Base-by-base conservation (phyloP, 1,140 invertebrate genomes). In the Muscidifurax raptorellus region DNA sequence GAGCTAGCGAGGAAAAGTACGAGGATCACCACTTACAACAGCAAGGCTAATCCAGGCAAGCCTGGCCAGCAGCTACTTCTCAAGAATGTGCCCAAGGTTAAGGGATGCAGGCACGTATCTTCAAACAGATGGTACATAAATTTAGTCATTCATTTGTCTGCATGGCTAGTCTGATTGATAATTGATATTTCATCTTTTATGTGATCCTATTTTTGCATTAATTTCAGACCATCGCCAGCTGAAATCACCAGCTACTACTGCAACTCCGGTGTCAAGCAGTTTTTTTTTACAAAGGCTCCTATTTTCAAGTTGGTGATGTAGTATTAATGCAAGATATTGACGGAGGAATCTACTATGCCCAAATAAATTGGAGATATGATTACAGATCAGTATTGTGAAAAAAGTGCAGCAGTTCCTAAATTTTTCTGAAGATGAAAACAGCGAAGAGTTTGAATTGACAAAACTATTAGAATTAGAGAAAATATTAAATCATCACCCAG, bases 371-470 rank as follows among this genome's bases (percentile, higher is more conserved):
- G 96, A 87, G 97, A 97, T 1, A 95, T 99, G 79, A 93, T 98
- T 28, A 97, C 97, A 15, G 98, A 99, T 91, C 97, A 98, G 89
- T 98, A 97, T 92, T 98, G 97, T 90, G 97, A 98, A 90, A 98
- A 98, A 92, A 98, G 97, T 93, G 97, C 97, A 9, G 96, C 97
- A 10, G 94, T 99, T 22, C 97, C 97, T 0, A n/a, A n/a, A n/a
- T n/a, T n/a, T n/a, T n/a, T n/a, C n/a, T n/a, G n/a, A 91, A n/a
- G 91, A 92, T 64, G 92, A 92, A 74, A 89, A 25, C 12, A 89
- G 85, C 36, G 90, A 92, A 27, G 90, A 92, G 76, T 87, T 89
- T 67, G 90, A 92, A 47, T 89, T 90, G 69, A 78, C 87, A 0
- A 93, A 93, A 86, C 81, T 90, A 5, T 87, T 80, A 40, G 90